A percentile compares a stretch with the other conserved stretches of the same genome.
These are phyloP conservation scores for Hydrophis major DNA, from an alignment of 2,797 vertebrate genomes.

Conservation along the genomic window DNA sequence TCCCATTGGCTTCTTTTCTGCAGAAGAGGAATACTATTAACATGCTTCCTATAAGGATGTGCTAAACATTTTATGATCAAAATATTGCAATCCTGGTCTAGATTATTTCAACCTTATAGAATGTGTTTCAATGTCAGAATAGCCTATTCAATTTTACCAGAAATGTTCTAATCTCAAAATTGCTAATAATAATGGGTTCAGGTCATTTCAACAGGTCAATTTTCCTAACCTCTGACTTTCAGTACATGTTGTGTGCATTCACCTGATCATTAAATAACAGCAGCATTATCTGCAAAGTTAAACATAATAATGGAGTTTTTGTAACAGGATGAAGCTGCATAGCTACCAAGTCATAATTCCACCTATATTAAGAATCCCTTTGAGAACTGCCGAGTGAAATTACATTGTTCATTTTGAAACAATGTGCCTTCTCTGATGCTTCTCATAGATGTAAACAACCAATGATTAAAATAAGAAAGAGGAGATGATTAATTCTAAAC, in stretches of 20 bases:
- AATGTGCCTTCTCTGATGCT: neutral
- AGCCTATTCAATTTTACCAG: neutral
- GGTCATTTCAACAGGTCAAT: neutral
- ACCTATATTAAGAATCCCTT: neutral
- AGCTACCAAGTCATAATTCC: neutral
- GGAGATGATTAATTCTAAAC: neutral
- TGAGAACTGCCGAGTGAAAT: neutral
- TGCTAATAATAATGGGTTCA: neutral
- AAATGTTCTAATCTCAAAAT: neutral
- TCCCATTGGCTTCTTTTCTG: neutral
- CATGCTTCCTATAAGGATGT: neutral
- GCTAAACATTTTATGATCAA: neutral
- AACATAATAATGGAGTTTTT: neutral
- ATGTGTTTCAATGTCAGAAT: neutral
- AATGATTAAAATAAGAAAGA: neutral
- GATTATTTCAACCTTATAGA: neutral
- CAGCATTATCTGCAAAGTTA: neutral
- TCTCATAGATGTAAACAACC: neutral
- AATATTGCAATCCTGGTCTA: neutral
- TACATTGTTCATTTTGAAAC: neutral
- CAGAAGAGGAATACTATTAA: neutral
- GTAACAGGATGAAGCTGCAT: neutral
- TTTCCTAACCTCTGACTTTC: neutral
- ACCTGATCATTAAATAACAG: neutral
- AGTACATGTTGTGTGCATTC: neutral